Evolutionary conservation across 2,113 vertebrate genomes (phyloP).

Genomic region (Helogale parvula): DNA sequence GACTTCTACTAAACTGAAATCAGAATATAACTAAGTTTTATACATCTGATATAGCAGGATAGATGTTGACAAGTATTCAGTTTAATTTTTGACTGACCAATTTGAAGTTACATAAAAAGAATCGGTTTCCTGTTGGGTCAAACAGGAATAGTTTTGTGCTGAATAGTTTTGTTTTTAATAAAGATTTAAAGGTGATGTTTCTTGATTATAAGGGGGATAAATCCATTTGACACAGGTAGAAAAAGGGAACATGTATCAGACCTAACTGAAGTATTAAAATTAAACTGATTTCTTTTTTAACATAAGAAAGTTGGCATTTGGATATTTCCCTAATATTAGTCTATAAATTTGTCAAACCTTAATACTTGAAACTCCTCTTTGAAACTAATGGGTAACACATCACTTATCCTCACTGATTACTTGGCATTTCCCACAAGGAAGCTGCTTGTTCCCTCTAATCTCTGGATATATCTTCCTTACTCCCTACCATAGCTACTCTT

Average conservation of each 20-base stretch:
- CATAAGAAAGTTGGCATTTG: not conserved
- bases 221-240: not conserved
- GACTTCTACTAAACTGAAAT: not conserved
- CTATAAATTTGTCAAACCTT: not conserved
- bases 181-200: not conserved
- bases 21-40: conserved; percentile 1
- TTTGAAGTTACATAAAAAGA: not conserved
- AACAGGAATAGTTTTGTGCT: not conserved
- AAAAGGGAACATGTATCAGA: not conserved
- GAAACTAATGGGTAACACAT: not conserved
- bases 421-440: not conserved
- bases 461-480: not conserved
- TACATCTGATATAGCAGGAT: not conserved
- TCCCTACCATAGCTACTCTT: not conserved
- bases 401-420: not conserved
- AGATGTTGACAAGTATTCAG: not conserved
- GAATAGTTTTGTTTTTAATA: not conserved
- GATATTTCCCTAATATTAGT: not conserved
- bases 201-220: not conserved
- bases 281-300: not conserved
- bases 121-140: not conserved
- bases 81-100: not conserved
- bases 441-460: not conserved
- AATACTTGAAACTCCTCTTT: not conserved
- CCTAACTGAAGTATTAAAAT: conserved; percentile 22